Evolutionary conservation across 2,888 invertebrate species (phyloP).

Genomic region (Spodoptera exigua): DNA sequence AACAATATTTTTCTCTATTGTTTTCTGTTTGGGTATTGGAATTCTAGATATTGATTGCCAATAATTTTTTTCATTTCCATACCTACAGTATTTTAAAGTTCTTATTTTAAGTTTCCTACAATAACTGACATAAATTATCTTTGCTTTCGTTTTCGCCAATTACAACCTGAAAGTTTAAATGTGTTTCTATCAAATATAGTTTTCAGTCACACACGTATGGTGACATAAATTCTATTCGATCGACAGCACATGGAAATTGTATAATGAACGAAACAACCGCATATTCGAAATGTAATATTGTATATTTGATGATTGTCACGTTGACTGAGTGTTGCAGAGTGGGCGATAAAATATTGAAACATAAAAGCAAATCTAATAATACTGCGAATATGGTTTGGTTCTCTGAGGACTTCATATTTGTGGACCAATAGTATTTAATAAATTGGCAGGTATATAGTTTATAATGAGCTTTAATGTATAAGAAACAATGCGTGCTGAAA

Average conservation of each 20-base stretch:
- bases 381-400: slow-evolving; percentile 7
- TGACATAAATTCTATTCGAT: slow-evolving; percentile 4
- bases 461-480: slow-evolving; percentile 19
- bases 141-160: not conserved
- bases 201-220: too few relatives aligned
- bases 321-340: slow-evolving; percentile 15
- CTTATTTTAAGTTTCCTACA: too few relatives aligned
- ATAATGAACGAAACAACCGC: not conserved
- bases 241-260: not conserved
- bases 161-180: not conserved
- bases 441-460: too few relatives aligned
- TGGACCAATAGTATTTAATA: too few relatives aligned
- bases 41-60: too few relatives aligned
- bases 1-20: not conserved
- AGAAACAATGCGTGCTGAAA: slow-evolving; percentile 50
- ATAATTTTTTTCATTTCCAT: too few relatives aligned
- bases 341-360: slow-evolving; percentile 39
- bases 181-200: not conserved
- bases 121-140: too few relatives aligned
- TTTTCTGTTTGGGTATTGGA: not conserved
- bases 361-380: slow-evolving; percentile 23
- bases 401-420: not conserved
- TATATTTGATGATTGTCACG: slow-evolving; percentile 19
- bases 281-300: slow-evolving; percentile 7
- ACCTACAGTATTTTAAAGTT: too few relatives aligned